A percentile compares a stretch with the other conserved stretches of the same genome.
Conservation (phyloP, 2,113 vertebrate genomes). For the Emydocephalus ijimae region DNA sequence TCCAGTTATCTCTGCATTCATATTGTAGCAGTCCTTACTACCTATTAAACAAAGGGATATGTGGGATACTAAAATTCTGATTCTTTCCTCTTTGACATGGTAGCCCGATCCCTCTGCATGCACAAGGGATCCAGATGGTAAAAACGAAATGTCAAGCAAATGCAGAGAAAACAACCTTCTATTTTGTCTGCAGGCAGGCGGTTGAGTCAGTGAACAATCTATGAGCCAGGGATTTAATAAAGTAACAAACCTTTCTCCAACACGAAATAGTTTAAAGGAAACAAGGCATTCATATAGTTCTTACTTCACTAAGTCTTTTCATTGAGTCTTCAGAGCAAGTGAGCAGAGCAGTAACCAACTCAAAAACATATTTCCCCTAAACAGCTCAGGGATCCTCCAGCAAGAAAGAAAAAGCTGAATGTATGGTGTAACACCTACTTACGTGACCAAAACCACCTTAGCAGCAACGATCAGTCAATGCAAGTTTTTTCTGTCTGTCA, state of each 20-base stretch:
- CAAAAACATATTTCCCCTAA: conserved; percentile 32
- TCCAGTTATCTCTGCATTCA: background rate
- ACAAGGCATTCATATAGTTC: background rate
- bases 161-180: too few species aligned
- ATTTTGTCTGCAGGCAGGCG: background rate
- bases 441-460: conserved; percentile 33
- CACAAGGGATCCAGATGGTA: background rate
- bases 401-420: conserved; percentile 50
- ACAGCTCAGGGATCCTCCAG: conserved; percentile 60
- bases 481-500: conserved; percentile 46
- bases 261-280: background rate
- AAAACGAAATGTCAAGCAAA: background rate
- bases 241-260: background rate
- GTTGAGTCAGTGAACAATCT: background rate
- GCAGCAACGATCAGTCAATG: conserved; percentile 45
- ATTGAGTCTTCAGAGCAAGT: conserved; percentile 47
- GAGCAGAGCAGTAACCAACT: conserved; percentile 20
- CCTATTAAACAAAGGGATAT: background rate
- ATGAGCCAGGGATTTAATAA: background rate
- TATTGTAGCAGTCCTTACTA: background rate
- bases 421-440: conserved; percentile 50
- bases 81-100: background rate
- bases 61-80: background rate
- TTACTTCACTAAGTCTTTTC: conserved; percentile 35
- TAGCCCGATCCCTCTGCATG: background rate